Evolutionary conservation across 2,797 vertebrate genomes (phyloP), one percentile per base, ranked within the genome.

Genomic region (Poliocrania exsul): DNA sequence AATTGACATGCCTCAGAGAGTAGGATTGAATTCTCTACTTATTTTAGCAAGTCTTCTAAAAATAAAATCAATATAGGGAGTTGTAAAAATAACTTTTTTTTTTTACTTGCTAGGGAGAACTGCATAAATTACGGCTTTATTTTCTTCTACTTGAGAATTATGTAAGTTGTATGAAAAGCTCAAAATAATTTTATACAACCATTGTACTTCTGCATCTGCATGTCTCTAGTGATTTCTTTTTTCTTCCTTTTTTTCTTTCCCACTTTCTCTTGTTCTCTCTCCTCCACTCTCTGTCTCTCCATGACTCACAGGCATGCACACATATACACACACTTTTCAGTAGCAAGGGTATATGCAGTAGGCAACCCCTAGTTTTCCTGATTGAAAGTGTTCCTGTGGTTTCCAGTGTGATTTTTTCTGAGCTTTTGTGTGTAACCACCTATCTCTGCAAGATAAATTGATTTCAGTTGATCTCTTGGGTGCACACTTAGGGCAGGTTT

Each of bases 31-130:
- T 94, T 89, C 81, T 94, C 92, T 70, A 90, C 95, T 96, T 92
- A 93, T 96, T 96, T 93, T 95, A 96, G 96, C 96, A 97, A 91
- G 91, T 60, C 83, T 96, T 96, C 96, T 97, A 97, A 97, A 97
- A 97, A 97, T 97, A 96, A 72, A 86, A 80, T 91, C 85, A 74
- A 91, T 94, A 96, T 70, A 86, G 42, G 44, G 88, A 82, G 51
- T 83, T 83, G 82, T 92, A 96, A 94, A 93, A 97, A 95, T 94
- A 95, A 88, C 94, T 77, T 93, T 83, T 73, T 38, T 38, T 81
- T 69, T 90, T 92, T 35, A 85, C 92, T 82, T 89, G 60, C 82
- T 81, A 72, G 35, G 64, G 60, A 88, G 90, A 93, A 51, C 54
- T 86, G 96, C 89, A 96, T 96, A 94, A 96, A 95, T 96, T 92